Evolutionary conservation across 2,113 vertebrate species (phyloP), one percentile per base, ranked within the genome.

Genomic region (Psittacula cyanocephala): DNA sequence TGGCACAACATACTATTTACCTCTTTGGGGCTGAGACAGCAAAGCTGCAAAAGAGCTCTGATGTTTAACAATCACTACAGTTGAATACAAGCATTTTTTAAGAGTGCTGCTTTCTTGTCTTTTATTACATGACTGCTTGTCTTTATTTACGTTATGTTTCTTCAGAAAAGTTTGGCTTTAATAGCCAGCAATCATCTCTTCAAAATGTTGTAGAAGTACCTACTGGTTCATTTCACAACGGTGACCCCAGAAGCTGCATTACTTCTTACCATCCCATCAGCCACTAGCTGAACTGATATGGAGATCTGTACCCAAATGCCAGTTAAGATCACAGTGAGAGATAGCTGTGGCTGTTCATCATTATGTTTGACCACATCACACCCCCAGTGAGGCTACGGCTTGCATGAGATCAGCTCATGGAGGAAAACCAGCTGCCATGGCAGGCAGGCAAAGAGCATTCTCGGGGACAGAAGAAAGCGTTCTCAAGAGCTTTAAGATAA

Each of bases 31-130:
- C 24, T 86, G 79, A 94, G 79, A 80, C 37, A 77, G 27, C 41
- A 86, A 81, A 94, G 85, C 60, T 90, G 68, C 78, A 35, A 55
- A 88, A 78, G 53, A n/a, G 8, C 68, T 97, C 85, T 90, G 79
- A 37, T 78, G n/a, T 70, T 90, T 60, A 71, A 8, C 46, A 84
- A 37, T 41, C 57, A 47, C 69, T 79, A 16, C 49, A 81, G 47
- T 27, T 52, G 44, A 93, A 70, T 18, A 27, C 28, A 72, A 87
- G 25, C 8, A 33, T 31, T 14, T 91, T 87, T 85, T 19, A 72
- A 82, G 70, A 39, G n/a, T 74, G 15, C 39, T 71, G 25, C 20
- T 85, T 83, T 52, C 39, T 91, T 85, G 37, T 20, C 23, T 63
- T 87, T 37, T 37, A 31, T 69, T 74, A 76, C n/a, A 53, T 37